Conservation (phyloP, 2,888 invertebrate species). For the Altica lythri region DNA sequence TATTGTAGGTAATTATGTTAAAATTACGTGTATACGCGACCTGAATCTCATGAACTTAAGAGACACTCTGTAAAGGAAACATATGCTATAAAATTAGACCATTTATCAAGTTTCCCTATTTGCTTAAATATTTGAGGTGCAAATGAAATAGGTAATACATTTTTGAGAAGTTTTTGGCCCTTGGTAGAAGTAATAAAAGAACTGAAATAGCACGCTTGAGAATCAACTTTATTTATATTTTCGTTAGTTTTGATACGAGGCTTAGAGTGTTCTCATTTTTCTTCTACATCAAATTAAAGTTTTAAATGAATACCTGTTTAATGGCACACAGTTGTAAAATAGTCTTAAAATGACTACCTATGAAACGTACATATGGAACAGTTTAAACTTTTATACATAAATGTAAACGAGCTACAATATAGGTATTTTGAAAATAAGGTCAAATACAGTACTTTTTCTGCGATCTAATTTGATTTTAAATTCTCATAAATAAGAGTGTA, state of each 20-base stretch:
- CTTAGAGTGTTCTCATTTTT: slow-evolving; percentile 31
- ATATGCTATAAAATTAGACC: slow-evolving; percentile 8
- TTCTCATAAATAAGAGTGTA: too few species aligned
- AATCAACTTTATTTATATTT: slow-evolving; percentile 31
- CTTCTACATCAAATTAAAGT: slow-evolving; percentile 28
- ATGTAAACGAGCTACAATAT: too few species aligned
- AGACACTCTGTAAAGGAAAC: not conserved
- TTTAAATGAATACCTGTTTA: slow-evolving; percentile 26
- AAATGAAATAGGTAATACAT: slow-evolving; percentile 28
- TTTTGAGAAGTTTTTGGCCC: slow-evolving; percentile 21
- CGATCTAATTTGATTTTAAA: too few species aligned
- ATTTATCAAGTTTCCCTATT: slow-evolving; percentile 14
- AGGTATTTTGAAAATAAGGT: too few species aligned
- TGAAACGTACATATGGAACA: too few species aligned
- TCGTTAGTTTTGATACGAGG: slow-evolving; percentile 27
- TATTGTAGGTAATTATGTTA: too few species aligned
- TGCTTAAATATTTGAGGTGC: slow-evolving; percentile 18
- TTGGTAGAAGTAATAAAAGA: slow-evolving; percentile 21
- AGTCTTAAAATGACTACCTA: slow-evolving; percentile 10
- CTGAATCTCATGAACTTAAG: not conserved
- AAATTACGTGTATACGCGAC: not conserved
- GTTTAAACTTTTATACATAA: too few species aligned
- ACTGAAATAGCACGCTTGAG: slow-evolving; percentile 21
- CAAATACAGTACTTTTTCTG: too few species aligned
- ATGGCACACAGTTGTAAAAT: slow-evolving; percentile 24